Evolutionary conservation across 2,797 vertebrate genomes (phyloP).

Genomic region (Fistularia tabacaria): DNA sequence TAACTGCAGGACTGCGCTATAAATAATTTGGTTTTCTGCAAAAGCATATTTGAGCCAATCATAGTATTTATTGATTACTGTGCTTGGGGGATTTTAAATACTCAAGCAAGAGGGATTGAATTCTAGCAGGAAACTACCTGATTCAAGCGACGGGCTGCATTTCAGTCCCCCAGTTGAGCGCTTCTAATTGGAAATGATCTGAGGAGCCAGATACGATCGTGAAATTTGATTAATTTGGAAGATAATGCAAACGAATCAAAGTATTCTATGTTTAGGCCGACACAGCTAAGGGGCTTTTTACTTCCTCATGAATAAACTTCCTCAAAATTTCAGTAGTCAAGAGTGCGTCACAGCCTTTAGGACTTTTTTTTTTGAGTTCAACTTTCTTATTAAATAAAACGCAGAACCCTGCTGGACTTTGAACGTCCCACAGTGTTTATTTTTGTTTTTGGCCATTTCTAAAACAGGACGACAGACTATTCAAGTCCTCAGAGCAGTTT

Average conservation of each 20-base stretch:
- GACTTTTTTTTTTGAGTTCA: slow-evolving; percentile 20
- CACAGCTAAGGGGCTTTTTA: slow-evolving; percentile 29
- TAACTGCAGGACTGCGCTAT: too few species aligned
- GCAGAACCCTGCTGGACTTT: slow-evolving; percentile 31
- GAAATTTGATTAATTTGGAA: neutral
- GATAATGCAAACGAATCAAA: neutral
- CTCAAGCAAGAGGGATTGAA: too few species aligned
- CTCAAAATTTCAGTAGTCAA: slow-evolving; percentile 44
- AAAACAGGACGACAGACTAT: slow-evolving; percentile 17
- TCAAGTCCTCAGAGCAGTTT: slow-evolving; percentile 6
- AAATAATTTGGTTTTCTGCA: too few species aligned
- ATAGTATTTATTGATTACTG: too few species aligned
- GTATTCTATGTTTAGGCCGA: slow-evolving; percentile 3
- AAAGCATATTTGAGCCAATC: too few species aligned
- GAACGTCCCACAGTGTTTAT: slow-evolving; percentile 35
- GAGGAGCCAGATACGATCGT: neutral
- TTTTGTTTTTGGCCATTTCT: slow-evolving; percentile 43
- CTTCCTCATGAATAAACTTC: slow-evolving; percentile 43
- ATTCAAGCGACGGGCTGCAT: too few species aligned
- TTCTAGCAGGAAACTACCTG: too few species aligned
- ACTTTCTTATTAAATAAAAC: slow-evolving; percentile 58
- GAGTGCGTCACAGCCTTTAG: slow-evolving; percentile 26
- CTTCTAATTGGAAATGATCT: neutral
- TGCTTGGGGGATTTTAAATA: too few species aligned
- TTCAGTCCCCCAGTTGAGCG: too few species aligned